Evolutionary conservation across 2,113 vertebrate genomes (phyloP).

Genomic region (Brevimyrus niger): DNA sequence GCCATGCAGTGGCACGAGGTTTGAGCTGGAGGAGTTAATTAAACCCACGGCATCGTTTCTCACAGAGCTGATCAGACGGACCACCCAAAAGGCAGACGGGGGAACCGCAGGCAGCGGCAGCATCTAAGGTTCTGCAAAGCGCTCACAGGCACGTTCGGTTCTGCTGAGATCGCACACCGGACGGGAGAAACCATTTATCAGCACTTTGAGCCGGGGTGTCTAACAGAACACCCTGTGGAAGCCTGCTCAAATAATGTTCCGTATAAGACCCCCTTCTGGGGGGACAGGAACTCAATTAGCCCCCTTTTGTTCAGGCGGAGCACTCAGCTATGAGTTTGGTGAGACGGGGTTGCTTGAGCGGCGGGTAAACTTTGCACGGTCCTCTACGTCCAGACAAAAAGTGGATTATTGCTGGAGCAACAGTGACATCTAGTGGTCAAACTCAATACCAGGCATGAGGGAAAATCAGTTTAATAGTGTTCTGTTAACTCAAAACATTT

Average conservation of each 20-base stretch:
- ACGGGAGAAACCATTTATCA: constrained; percentile 13
- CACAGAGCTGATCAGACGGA: not conserved
- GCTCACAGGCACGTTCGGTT: constrained; percentile 19
- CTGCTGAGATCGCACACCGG: constrained; percentile 21
- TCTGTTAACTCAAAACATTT: not conserved
- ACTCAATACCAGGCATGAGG: not conserved
- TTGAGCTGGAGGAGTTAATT: constrained; percentile 18
- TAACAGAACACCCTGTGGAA: not conserved
- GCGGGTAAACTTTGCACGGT: not conserved
- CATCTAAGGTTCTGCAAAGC: not conserved
- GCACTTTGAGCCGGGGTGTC: constrained; percentile 13
- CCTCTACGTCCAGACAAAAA: not conserved
- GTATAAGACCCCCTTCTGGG: not conserved
- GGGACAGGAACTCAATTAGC: not conserved
- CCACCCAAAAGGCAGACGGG: constrained; percentile 12
- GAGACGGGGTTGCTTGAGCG: not conserved
- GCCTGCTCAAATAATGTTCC: not conserved
- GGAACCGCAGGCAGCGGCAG: constrained; percentile 12
- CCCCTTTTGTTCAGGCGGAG: constrained; percentile 9
- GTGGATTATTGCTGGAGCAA: constrained; percentile 31
- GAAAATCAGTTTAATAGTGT: not conserved
- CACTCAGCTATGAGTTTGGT: not conserved
- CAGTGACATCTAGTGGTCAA: constrained; percentile 41
- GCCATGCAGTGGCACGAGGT: constrained; percentile 24
- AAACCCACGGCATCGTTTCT: constrained; percentile 10